Evolutionary conservation across 2,888 invertebrate genomes (phyloP).

Genomic region (Hartigia nigra): DNA sequence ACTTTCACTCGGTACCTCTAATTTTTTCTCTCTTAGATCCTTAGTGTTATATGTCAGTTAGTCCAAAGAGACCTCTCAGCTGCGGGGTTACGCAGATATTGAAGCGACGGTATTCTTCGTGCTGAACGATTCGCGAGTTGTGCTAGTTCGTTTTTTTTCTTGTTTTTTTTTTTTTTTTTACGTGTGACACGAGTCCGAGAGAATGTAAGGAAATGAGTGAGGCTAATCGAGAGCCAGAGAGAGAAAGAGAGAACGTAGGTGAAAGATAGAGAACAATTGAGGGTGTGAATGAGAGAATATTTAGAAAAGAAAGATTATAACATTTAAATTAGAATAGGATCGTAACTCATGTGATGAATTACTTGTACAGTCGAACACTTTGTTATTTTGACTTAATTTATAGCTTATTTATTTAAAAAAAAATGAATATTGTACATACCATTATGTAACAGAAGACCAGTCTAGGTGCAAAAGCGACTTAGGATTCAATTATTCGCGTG

Average conservation of each 20-base stretch:
- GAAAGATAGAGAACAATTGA: neutral
- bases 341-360: conserved; percentile 29
- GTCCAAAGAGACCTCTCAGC: conserved; percentile 34
- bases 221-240: conserved; percentile 14
- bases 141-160: conserved; percentile 14
- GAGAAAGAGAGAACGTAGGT: conserved; percentile 1
- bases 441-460: neutral
- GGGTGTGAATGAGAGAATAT: neutral
- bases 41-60: conserved; percentile 26
- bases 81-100: neutral
- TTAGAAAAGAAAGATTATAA: neutral
- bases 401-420: conserved; percentile 37
- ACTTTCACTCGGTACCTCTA: conserved; percentile 2
- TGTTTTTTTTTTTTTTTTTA: conserved; percentile 5
- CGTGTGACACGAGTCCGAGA: conserved; percentile 8
- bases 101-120: conserved; percentile 5
- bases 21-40: conserved; percentile 12
- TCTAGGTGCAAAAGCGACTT: neutral
- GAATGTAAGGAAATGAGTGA: conserved; percentile 11
- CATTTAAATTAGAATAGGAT: neutral
- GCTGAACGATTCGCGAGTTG: neutral
- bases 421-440: neutral
- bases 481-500: neutral
- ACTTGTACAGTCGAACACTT: conserved; percentile 36
- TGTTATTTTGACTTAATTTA: conserved; percentile 25